Conservation (phyloP, 2,113 vertebrate genomes). For the Azemiops feae region DNA sequence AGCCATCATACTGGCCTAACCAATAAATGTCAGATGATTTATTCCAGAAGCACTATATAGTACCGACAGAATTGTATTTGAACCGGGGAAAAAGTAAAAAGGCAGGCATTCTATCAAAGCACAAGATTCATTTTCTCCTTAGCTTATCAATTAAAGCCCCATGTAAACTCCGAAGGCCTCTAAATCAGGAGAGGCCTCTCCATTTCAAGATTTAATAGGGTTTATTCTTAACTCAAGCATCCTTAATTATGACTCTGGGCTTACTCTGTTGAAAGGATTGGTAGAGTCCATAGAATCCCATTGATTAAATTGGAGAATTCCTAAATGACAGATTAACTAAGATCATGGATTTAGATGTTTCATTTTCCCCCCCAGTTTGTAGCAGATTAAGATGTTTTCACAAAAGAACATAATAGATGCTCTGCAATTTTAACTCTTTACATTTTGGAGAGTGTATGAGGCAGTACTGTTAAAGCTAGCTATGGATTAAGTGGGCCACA, state of each 20-base stretch:
- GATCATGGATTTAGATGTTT: neutral
- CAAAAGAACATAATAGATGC: neutral
- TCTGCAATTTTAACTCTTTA: neutral
- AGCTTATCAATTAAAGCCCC: neutral
- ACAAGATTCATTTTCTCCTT: no score
- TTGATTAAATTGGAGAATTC: neutral
- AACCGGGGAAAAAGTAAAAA: neutral
- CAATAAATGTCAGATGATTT: neutral
- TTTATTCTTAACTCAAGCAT: neutral
- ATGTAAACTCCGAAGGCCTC: neutral
- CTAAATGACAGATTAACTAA: neutral
- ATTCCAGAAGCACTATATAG: neutral
- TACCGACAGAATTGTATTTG: neutral
- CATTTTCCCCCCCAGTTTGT: neutral
- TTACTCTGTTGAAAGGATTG: neutral
- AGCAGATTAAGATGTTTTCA: neutral
- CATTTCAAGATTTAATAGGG: neutral
- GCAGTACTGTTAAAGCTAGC: neutral
- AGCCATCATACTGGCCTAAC: neutral
- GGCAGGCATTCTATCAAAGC: neutral
- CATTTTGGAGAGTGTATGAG: neutral
- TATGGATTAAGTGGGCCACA: slow-evolving; percentile 12
- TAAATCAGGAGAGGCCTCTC: neutral
- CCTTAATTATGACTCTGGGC: neutral
- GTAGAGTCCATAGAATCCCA: neutral